These are phyloP conservation scores for Macrophya annulata DNA, from an alignment of 2,888 invertebrate species.

Conservation along the genomic window DNA sequence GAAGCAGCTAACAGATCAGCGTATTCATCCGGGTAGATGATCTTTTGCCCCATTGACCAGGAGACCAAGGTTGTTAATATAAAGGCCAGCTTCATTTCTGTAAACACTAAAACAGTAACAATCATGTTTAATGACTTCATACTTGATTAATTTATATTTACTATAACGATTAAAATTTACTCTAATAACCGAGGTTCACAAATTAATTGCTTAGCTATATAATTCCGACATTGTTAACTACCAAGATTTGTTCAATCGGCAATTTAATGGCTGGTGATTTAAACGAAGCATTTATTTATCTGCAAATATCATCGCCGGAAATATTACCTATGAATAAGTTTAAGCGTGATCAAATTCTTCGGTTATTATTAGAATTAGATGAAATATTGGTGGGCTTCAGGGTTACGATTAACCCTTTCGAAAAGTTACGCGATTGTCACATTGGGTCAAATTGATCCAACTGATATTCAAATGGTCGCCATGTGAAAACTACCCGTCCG, in stretches of 20 bases:
- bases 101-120: conserved; percentile 5
- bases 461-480: no score
- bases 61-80: conserved; percentile 59
- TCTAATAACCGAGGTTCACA: neutral
- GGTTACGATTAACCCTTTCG: no score
- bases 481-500: no score
- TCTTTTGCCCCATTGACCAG: conserved; percentile 58
- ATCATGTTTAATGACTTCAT: neutral
- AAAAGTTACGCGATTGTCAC: no score
- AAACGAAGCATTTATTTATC: neutral
- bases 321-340: no score
- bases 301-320: neutral
- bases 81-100: conserved; percentile 53
- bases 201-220: neutral
- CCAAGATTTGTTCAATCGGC: neutral
- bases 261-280: neutral
- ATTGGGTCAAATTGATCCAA: no score
- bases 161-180: neutral
- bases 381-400: neutral
- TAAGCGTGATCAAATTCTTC: neutral
- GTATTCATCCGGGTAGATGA: conserved; percentile 67
- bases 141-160: neutral
- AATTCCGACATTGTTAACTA: neutral
- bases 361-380: neutral
- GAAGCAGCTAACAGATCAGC: conserved; percentile 54